A percentile compares a stretch with the other conserved stretches of the same genome.
Conservation (phyloP, 92 coral and sea anemone species). For the Bergia puertoricense region DNA sequence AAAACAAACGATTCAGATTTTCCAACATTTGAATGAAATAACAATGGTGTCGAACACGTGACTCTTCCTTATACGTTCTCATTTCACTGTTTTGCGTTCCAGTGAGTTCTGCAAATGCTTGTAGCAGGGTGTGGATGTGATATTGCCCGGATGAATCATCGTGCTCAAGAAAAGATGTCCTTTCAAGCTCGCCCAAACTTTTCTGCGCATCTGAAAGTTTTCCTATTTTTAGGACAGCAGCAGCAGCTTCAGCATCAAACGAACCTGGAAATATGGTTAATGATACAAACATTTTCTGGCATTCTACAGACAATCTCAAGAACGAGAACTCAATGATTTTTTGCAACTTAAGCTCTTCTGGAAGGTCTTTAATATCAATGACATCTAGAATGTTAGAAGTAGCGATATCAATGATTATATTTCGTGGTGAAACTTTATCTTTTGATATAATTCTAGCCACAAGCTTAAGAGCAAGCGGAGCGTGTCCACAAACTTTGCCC, state of each 20-base stretch:
- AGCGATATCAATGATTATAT: not conserved
- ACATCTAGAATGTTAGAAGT: not conserved
- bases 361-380: not conserved
- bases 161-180: not conserved
- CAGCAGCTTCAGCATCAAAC: not conserved
- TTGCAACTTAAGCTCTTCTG: conserved; percentile 2
- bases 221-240: not conserved
- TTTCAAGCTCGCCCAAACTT: not conserved
- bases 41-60: not conserved
- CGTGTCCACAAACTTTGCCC: not conserved
- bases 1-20: too few relatives aligned
- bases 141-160: not conserved
- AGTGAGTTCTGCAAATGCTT: not conserved
- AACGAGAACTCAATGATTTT: not conserved
- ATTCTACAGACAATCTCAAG: not conserved
- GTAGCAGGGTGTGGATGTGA: not conserved
- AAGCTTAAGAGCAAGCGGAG: not conserved
- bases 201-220: not conserved
- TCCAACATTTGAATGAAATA: not conserved
- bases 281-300: too few relatives aligned
- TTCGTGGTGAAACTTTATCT: not conserved
- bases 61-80: not conserved
- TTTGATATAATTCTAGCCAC: not conserved
- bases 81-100: not conserved
- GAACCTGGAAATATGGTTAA: too few relatives aligned